phyloP scores from a whole-genome alignment of 2,113 vertebrate species.

The Miniopterus natalensis region DNA sequence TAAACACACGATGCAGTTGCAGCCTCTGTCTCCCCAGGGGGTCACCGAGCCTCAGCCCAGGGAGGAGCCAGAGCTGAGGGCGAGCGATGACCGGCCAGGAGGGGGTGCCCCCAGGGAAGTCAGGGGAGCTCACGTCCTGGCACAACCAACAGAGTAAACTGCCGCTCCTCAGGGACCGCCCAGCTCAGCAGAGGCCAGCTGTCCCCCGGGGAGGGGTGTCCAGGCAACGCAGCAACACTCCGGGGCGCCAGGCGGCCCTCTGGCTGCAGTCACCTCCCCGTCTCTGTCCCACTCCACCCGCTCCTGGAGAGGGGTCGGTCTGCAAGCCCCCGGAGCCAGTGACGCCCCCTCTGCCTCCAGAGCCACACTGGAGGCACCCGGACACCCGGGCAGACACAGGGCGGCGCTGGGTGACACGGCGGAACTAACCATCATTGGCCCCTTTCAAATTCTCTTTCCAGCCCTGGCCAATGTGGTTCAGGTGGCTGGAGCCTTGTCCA shows the following conservation, averaged over 20 bases:
- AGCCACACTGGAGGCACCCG: fast-evolving
- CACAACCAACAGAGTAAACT: too few relatives aligned
- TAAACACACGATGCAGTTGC: not conserved
- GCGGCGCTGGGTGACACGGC: fast-evolving
- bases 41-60: not conserved
- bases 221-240: fast-evolving
- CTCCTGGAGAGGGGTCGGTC: not conserved
- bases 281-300: fast-evolving
- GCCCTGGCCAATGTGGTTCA: not conserved
- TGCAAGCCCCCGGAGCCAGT: not conserved
- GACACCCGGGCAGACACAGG: fast-evolving
- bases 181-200: not conserved
- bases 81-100: fast-evolving
- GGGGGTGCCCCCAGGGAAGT: too few relatives aligned
- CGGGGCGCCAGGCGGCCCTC: fast-evolving
- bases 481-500: not conserved
- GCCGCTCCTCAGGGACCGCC: not conserved
- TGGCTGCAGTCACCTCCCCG: not conserved
- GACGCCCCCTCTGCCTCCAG: not conserved
- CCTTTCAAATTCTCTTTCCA: fast-evolving
- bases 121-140: fast-evolving
- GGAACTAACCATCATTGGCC: fast-evolving
- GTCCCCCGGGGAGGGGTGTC: not conserved
- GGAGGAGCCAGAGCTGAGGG: not conserved
- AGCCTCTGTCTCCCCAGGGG: not conserved